Percentiles rank a stretch among this genome's conserved stretches.
Evolutionary conservation across 2,113 vertebrate genomes (phyloP).

Genomic region (Progne subis): DNA sequence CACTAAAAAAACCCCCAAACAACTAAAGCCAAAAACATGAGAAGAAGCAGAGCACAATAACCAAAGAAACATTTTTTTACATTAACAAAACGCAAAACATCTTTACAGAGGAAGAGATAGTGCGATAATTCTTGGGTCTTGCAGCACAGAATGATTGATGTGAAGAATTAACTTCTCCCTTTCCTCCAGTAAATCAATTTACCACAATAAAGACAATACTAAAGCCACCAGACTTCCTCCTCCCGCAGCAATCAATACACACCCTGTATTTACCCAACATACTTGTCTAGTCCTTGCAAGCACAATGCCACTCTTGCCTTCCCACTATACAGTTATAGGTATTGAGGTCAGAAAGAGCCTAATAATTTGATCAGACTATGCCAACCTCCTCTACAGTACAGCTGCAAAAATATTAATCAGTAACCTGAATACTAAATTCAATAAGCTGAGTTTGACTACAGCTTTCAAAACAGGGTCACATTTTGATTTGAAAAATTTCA

Average conservation of each 20-base stretch:
- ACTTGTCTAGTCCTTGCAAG: not conserved
- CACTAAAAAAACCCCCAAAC: not conserved
- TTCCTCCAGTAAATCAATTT: constrained; percentile 1
- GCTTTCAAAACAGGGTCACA: not conserved
- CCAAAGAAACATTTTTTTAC: not conserved
- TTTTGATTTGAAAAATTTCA: not conserved
- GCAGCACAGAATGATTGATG: not conserved
- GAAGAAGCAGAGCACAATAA: not conserved
- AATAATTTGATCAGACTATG: not conserved
- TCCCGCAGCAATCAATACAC: not conserved
- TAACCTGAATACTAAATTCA: not conserved
- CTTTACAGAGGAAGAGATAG: not conserved
- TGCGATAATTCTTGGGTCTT: not conserved
- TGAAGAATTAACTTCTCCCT: not conserved
- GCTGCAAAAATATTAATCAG: not conserved
- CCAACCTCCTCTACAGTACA: not conserved
- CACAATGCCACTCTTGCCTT: not conserved
- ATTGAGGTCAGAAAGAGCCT: not conserved
- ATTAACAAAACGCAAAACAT: not conserved
- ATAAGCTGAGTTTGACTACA: not conserved
- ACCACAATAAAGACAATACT: not conserved
- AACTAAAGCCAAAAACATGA: not conserved
- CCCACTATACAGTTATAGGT: not conserved
- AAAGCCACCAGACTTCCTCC: not conserved
- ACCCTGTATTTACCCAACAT: not conserved